Base-by-base conservation (phyloP, 2,797 vertebrate species). In the Staurois parvus region DNA sequence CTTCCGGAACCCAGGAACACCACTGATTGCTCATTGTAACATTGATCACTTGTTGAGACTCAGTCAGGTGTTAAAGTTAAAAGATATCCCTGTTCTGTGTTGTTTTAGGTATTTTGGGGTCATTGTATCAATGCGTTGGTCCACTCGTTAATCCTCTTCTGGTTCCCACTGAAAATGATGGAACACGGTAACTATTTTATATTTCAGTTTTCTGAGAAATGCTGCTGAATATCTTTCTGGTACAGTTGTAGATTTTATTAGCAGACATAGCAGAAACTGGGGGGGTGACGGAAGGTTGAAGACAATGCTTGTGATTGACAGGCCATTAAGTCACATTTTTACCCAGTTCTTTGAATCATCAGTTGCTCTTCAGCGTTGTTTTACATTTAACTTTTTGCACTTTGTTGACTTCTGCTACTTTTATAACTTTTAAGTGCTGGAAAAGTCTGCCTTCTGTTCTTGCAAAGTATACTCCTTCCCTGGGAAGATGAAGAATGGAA, bases 61-160 rank as follows among this genome's bases (percentile, higher is more conserved):
- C 88, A 34, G 75, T 48, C 66, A 84, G 78, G 88, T 89, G 89
- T 90, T 88, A 84, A 88, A 70, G 85, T 93, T 91, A 90, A 89
- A 88, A 87, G 90, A 77, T 89, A 93, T 95, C 92, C 92, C 88
- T 90, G 88, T 90, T 79, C 90, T 85, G 88, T 90, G 93, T 91
- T 93, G 88, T 93, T 95, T 83, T 92, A 99, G 98, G 98, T 99
- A 93, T 99, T 99, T 92, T 99, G 98, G 98, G 98, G 97, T 94
- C 97, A 99, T 93, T 99, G 98, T 93, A 98, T 99, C 94, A 99
- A 99, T 90, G 98, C 98, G 91, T 95, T 99, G 95, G 96, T 99
- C 94, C 98, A 99, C 94, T 99, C 98, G 88, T 93, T 99, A 92
- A 98, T 99, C 92, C 98, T 99, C 88, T 99, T 99, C 93, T 99